Base-by-base conservation (phyloP, 2,797 vertebrate species). In the Parambassis ranga region DNA sequence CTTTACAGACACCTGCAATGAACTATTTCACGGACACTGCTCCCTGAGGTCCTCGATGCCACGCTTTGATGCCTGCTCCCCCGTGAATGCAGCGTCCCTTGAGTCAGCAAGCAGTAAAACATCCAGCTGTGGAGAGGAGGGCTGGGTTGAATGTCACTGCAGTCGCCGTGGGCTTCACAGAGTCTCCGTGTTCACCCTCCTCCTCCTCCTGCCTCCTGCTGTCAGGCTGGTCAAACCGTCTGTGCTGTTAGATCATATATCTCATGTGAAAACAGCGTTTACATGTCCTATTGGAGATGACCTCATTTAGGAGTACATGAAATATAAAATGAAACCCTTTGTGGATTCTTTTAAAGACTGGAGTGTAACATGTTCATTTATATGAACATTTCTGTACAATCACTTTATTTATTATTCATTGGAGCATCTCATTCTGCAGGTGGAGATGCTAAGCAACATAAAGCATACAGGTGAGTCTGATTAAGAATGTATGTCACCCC, bases 91-190 rank as follows among this genome's bases (percentile, higher is more conserved):
- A 1, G 60, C 31, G 16, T 51, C 66, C 44, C 75, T 70, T 55
- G 81, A 69, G 20, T 85, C 84, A 77, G 82, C 60, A 66, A 71
- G 48, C 62, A 39, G 7, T 37, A 38, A 65, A 76, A 15, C 71
- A 76, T 78, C 80, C 82, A 80, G 46, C 80, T 77, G 77, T 86
- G 63, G 18, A 53, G 63, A 35, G 36, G 70, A 65, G 63, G 63
- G 24, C 38, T 20, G 16, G 67, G 37, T 10, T 75, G 72, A 78
- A 83, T 71, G 77, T 83, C 79, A 74, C 75, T 55, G 70, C 70
- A 48, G 60, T 60, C 64, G 60, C 79, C 36, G 14, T 9, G 1
- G 53, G 65, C 52, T 0, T 48, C 18, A 1, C 62, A 7, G 19
- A 24, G 37, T 20, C 37, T 30, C 51, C 16, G 38, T 1, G 30